These are phyloP conservation scores for Acipenser ruthenus DNA, from an alignment of 2,797 vertebrate genomes.

Conservation along the genomic window DNA sequence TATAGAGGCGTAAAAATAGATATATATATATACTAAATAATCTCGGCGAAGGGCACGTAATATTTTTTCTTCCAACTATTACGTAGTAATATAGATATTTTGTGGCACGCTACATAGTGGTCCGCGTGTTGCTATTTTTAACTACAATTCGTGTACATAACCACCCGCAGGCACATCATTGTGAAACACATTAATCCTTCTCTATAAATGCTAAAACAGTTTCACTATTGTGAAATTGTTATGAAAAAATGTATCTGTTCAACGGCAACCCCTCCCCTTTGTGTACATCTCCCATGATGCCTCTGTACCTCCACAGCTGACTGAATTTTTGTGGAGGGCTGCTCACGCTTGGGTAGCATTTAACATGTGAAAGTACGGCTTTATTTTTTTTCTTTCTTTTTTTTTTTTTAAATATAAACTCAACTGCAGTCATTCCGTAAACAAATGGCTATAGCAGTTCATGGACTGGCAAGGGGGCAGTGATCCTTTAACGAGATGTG, in stretches of 20 bases:
- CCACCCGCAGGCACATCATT: too few species aligned
- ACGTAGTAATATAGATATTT: too few species aligned
- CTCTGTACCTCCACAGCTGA: slow-evolving; percentile 31
- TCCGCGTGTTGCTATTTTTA: too few species aligned
- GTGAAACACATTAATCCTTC: too few species aligned
- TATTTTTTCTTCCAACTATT: too few species aligned
- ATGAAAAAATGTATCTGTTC: neutral
- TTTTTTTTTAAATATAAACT: neutral
- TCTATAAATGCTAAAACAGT: too few species aligned
- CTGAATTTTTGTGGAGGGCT: slow-evolving; percentile 22
- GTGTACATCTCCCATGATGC: slow-evolving; percentile 36
- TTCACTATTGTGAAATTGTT: neutral
- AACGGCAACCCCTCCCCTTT: slow-evolving; percentile 4
- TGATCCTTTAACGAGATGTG: slow-evolving; percentile 28
- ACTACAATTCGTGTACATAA: too few species aligned
- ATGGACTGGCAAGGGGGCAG: slow-evolving; percentile 6
- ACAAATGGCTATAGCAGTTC: neutral
- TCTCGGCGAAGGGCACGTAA: too few species aligned
- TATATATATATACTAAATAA: too few species aligned
- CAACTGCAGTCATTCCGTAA: neutral
- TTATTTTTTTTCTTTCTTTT: slow-evolving; percentile 16
- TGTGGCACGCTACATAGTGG: too few species aligned
- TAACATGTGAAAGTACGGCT: slow-evolving; percentile 38
- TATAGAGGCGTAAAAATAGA: too few species aligned
- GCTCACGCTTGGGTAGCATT: slow-evolving; percentile 18